phyloP scores from a whole-genome alignment of 2,797 vertebrate genomes.

The Spinibarbus caldwelli region DNA sequence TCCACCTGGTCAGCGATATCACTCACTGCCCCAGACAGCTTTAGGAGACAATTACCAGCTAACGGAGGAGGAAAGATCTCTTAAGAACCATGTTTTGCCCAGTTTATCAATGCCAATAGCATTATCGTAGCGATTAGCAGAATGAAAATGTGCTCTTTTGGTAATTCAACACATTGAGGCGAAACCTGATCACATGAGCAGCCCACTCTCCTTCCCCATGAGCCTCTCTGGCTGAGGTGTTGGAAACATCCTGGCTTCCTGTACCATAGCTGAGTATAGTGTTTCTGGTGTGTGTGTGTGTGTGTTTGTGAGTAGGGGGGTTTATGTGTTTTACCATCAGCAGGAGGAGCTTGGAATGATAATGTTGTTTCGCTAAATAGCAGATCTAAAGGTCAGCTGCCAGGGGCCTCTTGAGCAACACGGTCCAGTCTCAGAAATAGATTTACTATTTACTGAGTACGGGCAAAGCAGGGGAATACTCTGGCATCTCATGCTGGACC shows the following conservation, averaged over 20 bases:
- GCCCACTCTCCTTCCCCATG: constrained; percentile 71
- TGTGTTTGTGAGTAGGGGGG: constrained; percentile 30
- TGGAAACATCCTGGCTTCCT: constrained; percentile 81
- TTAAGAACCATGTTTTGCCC: constrained; percentile 81
- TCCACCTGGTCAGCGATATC: constrained; percentile 77
- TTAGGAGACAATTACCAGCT: constrained; percentile 82
- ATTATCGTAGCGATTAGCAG: constrained; percentile 80
- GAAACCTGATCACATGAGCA: constrained; percentile 79
- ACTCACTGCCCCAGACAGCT: constrained; percentile 76
- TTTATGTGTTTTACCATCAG: constrained; percentile 75
- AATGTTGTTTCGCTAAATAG: constrained; percentile 80
- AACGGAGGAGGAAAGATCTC: constrained; percentile 77
- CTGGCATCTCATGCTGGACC: constrained; percentile 61
- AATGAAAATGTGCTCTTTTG: constrained; percentile 83
- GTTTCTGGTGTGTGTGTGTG: constrained; percentile 75
- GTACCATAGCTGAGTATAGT: constrained; percentile 76
- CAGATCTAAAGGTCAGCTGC: constrained; percentile 77
- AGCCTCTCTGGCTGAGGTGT: constrained; percentile 74
- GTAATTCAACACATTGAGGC: constrained; percentile 81
- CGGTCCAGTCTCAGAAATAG: constrained; percentile 65
- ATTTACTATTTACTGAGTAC: constrained; percentile 72
- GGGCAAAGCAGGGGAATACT: constrained; percentile 63
- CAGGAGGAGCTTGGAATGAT: constrained; percentile 78
- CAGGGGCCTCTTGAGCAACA: constrained; percentile 66
- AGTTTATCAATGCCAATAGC: constrained; percentile 82